Percentiles rank a stretch among this genome's conserved stretches.
Conservation (phyloP, 2,888 invertebrate genomes). For the Mesorhabditis sp. region DNA sequence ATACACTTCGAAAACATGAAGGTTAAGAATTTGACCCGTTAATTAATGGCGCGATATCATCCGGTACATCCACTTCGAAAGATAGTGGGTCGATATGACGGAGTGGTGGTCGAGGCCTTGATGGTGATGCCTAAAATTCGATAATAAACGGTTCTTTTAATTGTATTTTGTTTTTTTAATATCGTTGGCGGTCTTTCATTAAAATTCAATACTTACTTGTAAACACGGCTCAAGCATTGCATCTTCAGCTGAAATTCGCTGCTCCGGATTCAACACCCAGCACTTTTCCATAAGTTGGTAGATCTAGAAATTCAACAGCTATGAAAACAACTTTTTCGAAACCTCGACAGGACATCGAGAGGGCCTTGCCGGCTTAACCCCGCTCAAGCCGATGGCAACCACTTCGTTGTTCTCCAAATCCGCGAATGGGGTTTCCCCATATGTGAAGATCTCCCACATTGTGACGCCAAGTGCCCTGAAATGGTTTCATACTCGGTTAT, state of each 20-base stretch:
- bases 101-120: neutral
- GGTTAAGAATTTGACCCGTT: neutral
- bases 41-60: neutral
- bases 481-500: constrained; percentile 3
- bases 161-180: neutral
- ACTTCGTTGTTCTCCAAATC: constrained; percentile 95
- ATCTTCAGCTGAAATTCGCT: constrained; percentile 86
- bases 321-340: constrained; percentile 63
- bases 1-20: neutral
- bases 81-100: neutral
- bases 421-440: constrained; percentile 88
- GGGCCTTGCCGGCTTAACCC: constrained; percentile 84
- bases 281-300: constrained; percentile 87
- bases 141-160: too few relatives aligned
- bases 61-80: constrained; percentile 5
- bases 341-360: constrained; percentile 83
- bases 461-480: constrained; percentile 81
- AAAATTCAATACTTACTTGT: neutral
- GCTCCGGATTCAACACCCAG: constrained; percentile 86
- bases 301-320: neutral
- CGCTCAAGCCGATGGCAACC: constrained; percentile 62
- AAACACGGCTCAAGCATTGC: constrained; percentile 66
- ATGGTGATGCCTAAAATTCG: neutral
- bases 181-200: neutral
- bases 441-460: constrained; percentile 95